Conservation (phyloP, 2,888 invertebrate species). For the Dusona sp. region DNA sequence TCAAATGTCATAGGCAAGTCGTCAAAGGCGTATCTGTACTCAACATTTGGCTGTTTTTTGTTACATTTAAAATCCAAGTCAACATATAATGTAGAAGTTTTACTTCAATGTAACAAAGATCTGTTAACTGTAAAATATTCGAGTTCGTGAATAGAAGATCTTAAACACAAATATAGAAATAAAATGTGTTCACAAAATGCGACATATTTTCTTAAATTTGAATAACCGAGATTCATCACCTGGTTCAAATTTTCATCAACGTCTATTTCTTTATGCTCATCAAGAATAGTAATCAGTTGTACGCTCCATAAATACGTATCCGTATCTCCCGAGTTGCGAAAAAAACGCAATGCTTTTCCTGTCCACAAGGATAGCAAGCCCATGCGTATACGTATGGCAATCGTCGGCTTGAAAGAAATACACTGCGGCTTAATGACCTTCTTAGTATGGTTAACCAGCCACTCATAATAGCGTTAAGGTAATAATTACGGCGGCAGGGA, state of each 20-base stretch:
- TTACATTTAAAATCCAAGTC: too few relatives aligned
- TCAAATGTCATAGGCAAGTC: too few relatives aligned
- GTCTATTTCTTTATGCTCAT: neutral
- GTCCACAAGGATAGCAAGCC: conserved; percentile 58
- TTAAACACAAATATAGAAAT: neutral
- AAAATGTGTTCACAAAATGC: neutral
- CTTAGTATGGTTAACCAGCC: conserved; percentile 82
- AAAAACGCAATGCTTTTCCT: conserved; percentile 72
- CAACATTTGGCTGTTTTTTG: too few relatives aligned
- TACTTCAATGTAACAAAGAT: too few relatives aligned
- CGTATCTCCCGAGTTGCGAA: neutral
- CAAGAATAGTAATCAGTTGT: neutral
- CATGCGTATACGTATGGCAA: conserved; percentile 71
- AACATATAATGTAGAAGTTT: too few relatives aligned
- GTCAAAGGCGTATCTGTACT: too few relatives aligned
- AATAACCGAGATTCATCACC: neutral
- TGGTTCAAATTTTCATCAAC: neutral
- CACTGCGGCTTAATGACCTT: conserved; percentile 81
- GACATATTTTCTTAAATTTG: neutral
- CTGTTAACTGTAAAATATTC: too few relatives aligned
- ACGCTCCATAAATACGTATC: conserved; percentile 7
- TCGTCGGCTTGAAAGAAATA: conserved; percentile 76
- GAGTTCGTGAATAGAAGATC: neutral
- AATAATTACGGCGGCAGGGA: conserved; percentile 80
- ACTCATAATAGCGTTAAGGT: conserved; percentile 79